phyloP scores from a whole-genome alignment of 2,113 vertebrate genomes.

The Myiozetetes cayanensis region DNA sequence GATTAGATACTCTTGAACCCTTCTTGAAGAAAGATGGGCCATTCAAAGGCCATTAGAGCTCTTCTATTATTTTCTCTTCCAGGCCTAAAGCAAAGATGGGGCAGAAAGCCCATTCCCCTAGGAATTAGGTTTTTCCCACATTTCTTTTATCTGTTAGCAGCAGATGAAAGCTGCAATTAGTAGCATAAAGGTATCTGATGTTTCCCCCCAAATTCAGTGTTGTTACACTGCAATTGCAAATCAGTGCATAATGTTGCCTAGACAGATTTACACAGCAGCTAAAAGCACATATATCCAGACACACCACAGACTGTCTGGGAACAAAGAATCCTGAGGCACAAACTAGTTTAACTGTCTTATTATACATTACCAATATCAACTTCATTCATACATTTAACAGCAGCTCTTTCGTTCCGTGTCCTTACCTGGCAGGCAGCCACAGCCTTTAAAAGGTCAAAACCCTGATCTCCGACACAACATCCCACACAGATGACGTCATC shows the following conservation, averaged over 20 bases:
- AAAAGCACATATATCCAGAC: neutral
- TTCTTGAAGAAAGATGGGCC: conserved; percentile 20
- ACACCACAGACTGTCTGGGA: neutral
- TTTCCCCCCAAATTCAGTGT: neutral
- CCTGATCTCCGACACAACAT: neutral
- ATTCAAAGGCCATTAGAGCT: neutral
- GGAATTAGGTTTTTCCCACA: neutral
- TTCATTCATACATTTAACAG: neutral
- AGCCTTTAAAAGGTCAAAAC: neutral
- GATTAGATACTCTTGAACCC: conserved; percentile 4
- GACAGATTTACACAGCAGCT: neutral
- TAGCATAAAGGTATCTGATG: neutral
- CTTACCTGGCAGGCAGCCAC: neutral
- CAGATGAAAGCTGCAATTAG: neutral
- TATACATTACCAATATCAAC: neutral
- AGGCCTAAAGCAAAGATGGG: neutral
- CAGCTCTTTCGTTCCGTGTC: neutral
- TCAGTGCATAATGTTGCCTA: neutral
- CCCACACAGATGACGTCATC: neutral
- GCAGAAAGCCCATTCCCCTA: neutral
- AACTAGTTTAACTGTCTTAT: neutral
- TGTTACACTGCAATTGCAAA: neutral
- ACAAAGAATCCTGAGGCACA: neutral
- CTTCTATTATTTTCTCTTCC: neutral
- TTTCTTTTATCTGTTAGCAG: conserved; percentile 51